A percentile compares a stretch with the other conserved stretches of the same genome.
Conservation (phyloP, 2,113 vertebrate species). For the Saguinus imperator region DNA sequence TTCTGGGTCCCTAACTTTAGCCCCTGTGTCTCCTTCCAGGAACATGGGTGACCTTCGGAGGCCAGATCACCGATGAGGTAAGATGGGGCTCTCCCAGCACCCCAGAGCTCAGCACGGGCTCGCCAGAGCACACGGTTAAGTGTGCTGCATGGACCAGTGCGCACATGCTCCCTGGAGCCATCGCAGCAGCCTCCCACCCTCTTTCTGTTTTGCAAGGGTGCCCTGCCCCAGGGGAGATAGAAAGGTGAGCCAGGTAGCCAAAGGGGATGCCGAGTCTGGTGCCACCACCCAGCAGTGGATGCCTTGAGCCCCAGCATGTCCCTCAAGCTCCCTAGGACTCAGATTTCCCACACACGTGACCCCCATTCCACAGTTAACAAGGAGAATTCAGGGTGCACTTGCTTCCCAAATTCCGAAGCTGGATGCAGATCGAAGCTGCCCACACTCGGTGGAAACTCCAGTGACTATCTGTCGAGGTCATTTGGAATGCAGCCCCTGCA, state of each 20-base stretch:
- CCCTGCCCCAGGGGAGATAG: background rate
- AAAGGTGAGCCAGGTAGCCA: fast-evolving
- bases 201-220: background rate
- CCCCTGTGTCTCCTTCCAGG: slow-evolving; percentile 83
- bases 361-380: fast-evolving
- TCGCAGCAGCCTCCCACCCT: background rate
- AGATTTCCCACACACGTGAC: fast-evolving
- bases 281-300: background rate
- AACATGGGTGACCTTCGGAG: slow-evolving; percentile 99
- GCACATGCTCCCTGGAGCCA: fast-evolving
- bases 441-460: fast-evolving
- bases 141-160: fast-evolving
- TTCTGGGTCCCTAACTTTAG: background rate
- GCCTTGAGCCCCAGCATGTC: background rate
- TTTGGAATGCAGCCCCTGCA: background rate
- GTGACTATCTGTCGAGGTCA: fast-evolving
- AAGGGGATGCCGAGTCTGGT: fast-evolving
- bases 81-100: slow-evolving; percentile 23
- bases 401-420: background rate
- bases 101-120: background rate
- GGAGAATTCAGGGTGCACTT: too few species aligned
- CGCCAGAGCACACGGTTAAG: fast-evolving
- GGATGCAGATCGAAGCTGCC: fast-evolving
- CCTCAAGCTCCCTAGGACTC: background rate
- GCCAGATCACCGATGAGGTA: slow-evolving; percentile 99